Conservation (phyloP, 2,113 vertebrate genomes). For the Speoplatyrhinus poulsoni region DNA sequence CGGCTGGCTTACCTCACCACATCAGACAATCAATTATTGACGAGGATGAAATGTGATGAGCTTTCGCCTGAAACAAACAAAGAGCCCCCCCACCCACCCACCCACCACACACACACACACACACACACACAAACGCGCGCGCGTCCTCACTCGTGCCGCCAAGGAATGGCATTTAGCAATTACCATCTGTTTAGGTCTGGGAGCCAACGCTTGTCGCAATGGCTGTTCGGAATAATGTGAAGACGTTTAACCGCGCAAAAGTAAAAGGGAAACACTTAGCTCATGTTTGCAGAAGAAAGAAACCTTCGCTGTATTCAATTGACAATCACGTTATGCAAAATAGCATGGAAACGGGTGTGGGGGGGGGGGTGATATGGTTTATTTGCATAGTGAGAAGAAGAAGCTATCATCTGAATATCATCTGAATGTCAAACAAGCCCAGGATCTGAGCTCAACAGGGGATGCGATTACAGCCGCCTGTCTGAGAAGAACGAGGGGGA, state of each 20-base stretch:
- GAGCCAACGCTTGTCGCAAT: neutral
- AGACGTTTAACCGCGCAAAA: too few species aligned
- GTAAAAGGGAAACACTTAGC: too few species aligned
- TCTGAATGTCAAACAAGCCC: neutral
- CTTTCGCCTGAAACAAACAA: constrained; percentile 51
- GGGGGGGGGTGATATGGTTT: neutral
- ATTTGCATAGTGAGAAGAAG: neutral
- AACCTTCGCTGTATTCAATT: too few species aligned
- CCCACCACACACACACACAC: too few species aligned
- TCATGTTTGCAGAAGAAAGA: too few species aligned
- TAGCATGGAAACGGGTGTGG: neutral
- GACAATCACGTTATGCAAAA: too few species aligned
- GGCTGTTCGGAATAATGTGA: too few species aligned
- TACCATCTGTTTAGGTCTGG: neutral
- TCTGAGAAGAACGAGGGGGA: neutral
- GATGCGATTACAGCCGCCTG: neutral
- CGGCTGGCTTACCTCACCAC: constrained; percentile 51
- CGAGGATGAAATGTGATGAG: constrained; percentile 65
- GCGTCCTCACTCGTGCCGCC: neutral
- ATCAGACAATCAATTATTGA: constrained; percentile 70
- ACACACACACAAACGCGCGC: too few species aligned
- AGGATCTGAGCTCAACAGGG: constrained; percentile 7
- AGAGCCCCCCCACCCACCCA: constrained; percentile 26
- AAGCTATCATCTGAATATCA: neutral
- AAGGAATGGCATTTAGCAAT: neutral